These are phyloP conservation scores for Willisornis vidua DNA, from an alignment of 2,113 vertebrate species.

Conservation along the genomic window DNA sequence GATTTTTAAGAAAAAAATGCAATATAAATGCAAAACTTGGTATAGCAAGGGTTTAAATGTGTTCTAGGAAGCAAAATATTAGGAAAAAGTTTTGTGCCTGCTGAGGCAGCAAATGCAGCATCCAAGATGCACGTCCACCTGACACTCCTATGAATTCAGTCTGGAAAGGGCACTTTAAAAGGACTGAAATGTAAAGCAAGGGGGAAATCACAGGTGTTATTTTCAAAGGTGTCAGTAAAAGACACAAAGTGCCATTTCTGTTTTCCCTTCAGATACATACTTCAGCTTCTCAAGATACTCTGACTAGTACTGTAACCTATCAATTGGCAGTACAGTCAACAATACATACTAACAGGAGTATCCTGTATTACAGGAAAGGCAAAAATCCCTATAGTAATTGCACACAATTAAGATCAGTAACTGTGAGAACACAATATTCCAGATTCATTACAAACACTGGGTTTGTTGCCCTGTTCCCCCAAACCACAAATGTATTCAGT, in stretches of 20 bases:
- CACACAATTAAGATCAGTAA: background rate
- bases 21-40: background rate
- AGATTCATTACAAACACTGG: background rate
- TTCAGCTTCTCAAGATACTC: background rate
- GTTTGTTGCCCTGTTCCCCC: accelerated
- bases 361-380: background rate
- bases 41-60: background rate
- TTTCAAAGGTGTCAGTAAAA: background rate
- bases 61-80: background rate
- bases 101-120: background rate
- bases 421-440: background rate
- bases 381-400: background rate
- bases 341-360: background rate
- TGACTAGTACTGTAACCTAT: background rate
- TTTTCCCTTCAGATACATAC: background rate
- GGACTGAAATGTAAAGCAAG: background rate
- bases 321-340: background rate
- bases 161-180: background rate
- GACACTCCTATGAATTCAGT: background rate
- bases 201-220: background rate
- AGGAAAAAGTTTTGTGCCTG: background rate
- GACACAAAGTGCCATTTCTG: background rate
- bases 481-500: background rate
- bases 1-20: background rate
- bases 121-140: background rate